Base-by-base conservation (phyloP, 2,888 invertebrate species). In the Ctenicera cuprea region DNA sequence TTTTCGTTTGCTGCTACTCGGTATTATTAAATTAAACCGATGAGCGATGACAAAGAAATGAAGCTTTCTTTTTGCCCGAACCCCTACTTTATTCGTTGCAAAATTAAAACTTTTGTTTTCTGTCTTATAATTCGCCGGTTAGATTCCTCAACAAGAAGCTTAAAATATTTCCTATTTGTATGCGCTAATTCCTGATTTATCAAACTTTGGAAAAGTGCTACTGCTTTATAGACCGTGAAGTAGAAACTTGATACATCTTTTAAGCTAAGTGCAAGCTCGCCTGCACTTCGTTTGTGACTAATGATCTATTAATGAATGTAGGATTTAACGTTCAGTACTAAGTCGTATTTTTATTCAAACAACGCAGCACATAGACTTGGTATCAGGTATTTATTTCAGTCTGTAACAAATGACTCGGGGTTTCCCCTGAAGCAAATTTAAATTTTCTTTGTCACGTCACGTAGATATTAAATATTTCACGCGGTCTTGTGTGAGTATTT, bases 11-110 rank as follows among this genome's bases (percentile, higher is more conserved):
- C 41, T 61, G 66, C 52, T 67, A 18, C 50, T 38, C 52, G 41
- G 54, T 38, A 62, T 73, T 69, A 73, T 73, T 69, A 69, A 73
- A 73, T 74, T 70, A 74, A 69, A 74, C 64, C 65, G 64, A 69
- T 65, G 73, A 57, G 57, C 65, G 54, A 64, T 69, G 69, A 73
- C 68, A 73, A 73, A 69, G 63, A 73, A 68, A 63, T 54, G 45
- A 62, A 68, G 67, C 41, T 63, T 68, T 26, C 67, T 57, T 67
- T 67, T 61, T 61, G 61, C 33, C n/a, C 38, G 26, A 43, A 26
- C n/a, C 30, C 62, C 37, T 37, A 26, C 38, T 59, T 37, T 57
- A 8, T 33, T 2, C 11, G 14, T 22, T 43, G 52, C 37, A 48
- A 65, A 71, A 71, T 65, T 71, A 69, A 62, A 69, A 69, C 62